Evolutionary conservation across 2,888 invertebrate genomes (phyloP).

Genomic region (Drosophila phalerata): DNA sequence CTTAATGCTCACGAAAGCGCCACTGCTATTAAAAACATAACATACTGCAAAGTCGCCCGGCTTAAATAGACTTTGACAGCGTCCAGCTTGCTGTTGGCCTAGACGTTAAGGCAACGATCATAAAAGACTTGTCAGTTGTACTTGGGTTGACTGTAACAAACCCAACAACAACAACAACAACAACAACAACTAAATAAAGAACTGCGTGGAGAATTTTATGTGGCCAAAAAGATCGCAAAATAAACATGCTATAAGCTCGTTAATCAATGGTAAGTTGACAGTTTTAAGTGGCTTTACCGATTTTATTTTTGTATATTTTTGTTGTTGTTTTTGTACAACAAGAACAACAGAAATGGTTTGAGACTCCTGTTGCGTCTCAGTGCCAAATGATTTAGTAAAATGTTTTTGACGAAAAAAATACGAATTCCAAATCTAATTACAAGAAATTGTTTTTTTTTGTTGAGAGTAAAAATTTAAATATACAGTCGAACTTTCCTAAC

Average conservation of each 20-base stretch:
- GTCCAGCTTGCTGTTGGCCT: constrained; percentile 47
- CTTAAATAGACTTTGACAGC: constrained; percentile 68
- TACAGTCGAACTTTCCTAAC: no score
- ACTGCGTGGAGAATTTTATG: constrained; percentile 49
- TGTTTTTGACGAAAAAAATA: constrained; percentile 12
- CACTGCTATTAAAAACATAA: constrained; percentile 47
- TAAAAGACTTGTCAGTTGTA: constrained; percentile 72
- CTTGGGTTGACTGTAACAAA: constrained; percentile 30
- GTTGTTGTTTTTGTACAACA: constrained; percentile 11
- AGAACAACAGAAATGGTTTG: constrained; percentile 15
- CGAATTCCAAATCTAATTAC: constrained; percentile 15
- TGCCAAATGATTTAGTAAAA: constrained; percentile 66
- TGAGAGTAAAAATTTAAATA: no score
- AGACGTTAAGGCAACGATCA: constrained; percentile 64
- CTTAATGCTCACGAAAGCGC: constrained; percentile 50
- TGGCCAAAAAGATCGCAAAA: constrained; percentile 65
- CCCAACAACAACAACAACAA: constrained; percentile 11
- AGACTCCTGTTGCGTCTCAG: constrained; percentile 66
- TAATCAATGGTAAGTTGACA: constrained; percentile 81
- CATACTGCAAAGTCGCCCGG: constrained; percentile 50
- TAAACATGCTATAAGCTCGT: constrained; percentile 81
- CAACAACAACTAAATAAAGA: constrained; percentile 23
- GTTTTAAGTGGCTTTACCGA: constrained; percentile 71
- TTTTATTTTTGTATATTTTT: constrained; percentile 18
- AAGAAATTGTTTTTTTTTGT: background rate